Evolutionary conservation across 92 coral and sea anemone species (phyloP), one percentile per base, ranked within the genome.

Genomic region (Parazoanthus atlanticus): DNA sequence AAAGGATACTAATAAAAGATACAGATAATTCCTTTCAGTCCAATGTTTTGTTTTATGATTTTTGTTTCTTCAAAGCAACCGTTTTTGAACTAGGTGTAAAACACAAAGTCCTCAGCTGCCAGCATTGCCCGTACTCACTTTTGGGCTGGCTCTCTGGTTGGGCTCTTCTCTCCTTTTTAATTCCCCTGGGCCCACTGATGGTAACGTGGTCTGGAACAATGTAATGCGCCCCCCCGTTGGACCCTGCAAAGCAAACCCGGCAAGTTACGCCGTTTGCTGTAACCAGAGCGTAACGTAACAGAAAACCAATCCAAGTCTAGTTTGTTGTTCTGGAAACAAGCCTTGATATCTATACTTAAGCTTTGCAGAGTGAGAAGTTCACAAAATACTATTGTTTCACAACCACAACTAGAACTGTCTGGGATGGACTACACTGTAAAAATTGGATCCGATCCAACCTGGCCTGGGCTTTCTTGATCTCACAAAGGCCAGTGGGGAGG

Each of bases 91-190:
- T 52, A 13, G 58, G 19, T 2, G 3, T 52, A 52, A 8, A 13
- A 8, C 49, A 8, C 12, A 13, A 52, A 13, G 21, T 52, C 12
- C 12, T 46, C 58, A 52, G 21, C 58, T 2, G 2, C 58, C 58
- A 52, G 21, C 19, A 52, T 13, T 12, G 2, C 3, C 58, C 17
- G 32, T 28, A 74, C 86, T 79, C 29, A 97, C 99, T 96, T 97
- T 95, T 41, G 99, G 98, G 74, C 88, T 91, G 25, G 99, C 96
- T 82, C 94, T 97, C 76, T 91, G 95, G 34, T 92, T 93, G 12
- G 97, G 97, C 74, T 97, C 99, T 52, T 97, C 99, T 81, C 99
- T 92, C 88, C 93, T 97, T 88, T 97, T 94, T 8, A 97, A 90
- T 52, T 93, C 95, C 38, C 99, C 99, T 72, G 97, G 99, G 29